A percentile compares a stretch with the other conserved stretches of the same genome.
Evolutionary conservation across 2,113 vertebrate genomes (phyloP).

Genomic region (Sisor rabdophorus): DNA sequence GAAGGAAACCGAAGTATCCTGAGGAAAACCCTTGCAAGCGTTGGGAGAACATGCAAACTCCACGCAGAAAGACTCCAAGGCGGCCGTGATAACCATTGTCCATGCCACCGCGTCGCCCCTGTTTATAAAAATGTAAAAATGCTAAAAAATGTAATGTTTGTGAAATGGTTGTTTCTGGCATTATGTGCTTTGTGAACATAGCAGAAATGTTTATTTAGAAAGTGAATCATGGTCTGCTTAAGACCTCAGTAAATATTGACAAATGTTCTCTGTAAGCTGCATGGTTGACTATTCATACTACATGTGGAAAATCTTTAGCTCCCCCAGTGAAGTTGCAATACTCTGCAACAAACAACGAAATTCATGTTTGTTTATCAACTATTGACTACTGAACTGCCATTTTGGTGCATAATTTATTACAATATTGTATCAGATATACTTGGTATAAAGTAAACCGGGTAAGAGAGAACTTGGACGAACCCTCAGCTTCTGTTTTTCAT

Average conservation of each 20-base stretch:
- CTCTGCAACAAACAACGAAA: slow-evolving; percentile 6
- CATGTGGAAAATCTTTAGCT: background rate
- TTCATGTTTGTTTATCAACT: background rate
- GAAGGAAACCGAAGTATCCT: no score
- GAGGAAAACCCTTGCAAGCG: no score
- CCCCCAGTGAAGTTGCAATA: background rate
- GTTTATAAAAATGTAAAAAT: no score
- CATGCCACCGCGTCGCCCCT: no score
- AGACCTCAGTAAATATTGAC: background rate
- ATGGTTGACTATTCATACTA: background rate
- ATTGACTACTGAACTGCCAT: background rate
- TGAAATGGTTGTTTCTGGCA: background rate
- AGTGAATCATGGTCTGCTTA: background rate
- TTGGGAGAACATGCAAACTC: no score
- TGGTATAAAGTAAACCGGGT: background rate
- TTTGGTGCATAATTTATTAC: background rate
- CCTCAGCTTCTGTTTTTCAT: slow-evolving; percentile 95
- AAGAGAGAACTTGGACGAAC: slow-evolving; percentile 62
- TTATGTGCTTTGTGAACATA: background rate
- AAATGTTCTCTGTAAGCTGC: background rate
- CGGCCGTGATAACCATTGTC: no score
- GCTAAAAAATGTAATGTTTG: background rate
- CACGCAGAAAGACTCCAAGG: no score
- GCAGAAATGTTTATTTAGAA: background rate
- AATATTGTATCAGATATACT: background rate